A percentile compares a stretch with the other conserved stretches of the same genome.
Conservation (phyloP, 2,113 vertebrate species). For the Lepidothrix coronata region DNA sequence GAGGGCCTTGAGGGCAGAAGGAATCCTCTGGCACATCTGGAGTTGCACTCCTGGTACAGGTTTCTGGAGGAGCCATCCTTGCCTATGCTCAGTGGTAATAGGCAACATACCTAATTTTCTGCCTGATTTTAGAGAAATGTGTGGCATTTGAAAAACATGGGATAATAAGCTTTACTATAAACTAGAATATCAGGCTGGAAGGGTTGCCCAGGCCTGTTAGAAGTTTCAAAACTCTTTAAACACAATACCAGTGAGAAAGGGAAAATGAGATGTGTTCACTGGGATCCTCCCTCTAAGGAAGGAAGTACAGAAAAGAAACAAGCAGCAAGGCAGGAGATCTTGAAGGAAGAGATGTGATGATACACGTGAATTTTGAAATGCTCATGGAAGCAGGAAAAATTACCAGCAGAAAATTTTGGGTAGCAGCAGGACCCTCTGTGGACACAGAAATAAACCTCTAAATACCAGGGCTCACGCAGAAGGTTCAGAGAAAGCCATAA, state of each 20-base stretch:
- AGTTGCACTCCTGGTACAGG: not conserved
- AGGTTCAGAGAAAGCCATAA: not conserved
- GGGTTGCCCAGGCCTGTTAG: not conserved
- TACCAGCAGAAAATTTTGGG: not conserved
- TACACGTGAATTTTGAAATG: not conserved
- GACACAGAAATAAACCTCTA: not conserved
- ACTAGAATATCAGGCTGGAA: not conserved
- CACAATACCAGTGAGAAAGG: not conserved
- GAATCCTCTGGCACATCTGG: not conserved
- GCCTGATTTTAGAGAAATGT: not conserved
- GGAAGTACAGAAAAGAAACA: not conserved
- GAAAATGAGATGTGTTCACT: not conserved
- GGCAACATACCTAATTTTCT: not conserved
- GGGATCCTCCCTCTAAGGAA: not conserved
- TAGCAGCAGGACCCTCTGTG: not conserved
- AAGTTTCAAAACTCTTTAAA: not conserved
- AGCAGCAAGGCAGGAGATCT: not conserved
- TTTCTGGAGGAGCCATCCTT: not conserved
- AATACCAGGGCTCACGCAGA: not conserved
- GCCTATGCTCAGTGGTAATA: not conserved
- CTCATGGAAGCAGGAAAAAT: not conserved
- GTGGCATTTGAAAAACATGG: not conserved
- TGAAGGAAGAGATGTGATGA: not conserved
- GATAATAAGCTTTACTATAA: not conserved
- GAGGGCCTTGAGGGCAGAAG: not conserved